phyloP scores from a whole-genome alignment of 2,113 vertebrate species.

The Alouatta palliata region DNA sequence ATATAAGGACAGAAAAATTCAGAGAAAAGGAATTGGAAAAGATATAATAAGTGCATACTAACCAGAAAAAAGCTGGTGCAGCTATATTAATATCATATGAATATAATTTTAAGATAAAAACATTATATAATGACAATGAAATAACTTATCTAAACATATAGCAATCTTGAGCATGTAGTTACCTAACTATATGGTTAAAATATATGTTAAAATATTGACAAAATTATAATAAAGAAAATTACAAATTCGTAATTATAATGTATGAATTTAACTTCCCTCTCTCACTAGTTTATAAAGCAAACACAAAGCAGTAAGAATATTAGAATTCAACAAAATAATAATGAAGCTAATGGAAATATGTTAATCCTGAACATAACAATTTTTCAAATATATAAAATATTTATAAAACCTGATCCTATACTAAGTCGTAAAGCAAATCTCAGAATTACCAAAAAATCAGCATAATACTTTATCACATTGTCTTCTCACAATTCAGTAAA shows the following conservation, averaged over 20 bases:
- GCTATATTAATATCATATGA: not conserved
- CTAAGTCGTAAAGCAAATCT: conserved; percentile 10
- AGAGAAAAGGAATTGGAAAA: not conserved
- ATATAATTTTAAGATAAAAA: conserved; percentile 31
- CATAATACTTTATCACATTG: not conserved
- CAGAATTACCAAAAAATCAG: not conserved
- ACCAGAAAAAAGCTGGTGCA: not conserved
- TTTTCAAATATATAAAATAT: conserved; percentile 14
- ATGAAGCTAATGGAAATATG: not conserved
- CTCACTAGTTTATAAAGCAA: conserved; percentile 7
- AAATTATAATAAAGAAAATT: conserved; percentile 22
- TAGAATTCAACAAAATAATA: not conserved
- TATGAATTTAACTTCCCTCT: not conserved
- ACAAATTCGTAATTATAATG: not conserved
- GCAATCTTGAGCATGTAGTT: not conserved
- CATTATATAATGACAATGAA: not conserved
- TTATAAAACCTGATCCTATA: not conserved
- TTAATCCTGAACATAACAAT: not conserved
- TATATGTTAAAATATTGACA: not conserved
- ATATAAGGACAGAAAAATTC: not conserved
- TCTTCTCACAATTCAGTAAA: not conserved
- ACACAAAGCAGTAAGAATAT: not conserved
- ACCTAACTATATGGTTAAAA: not conserved
- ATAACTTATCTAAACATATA: not conserved
- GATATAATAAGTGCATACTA: not conserved